Evolutionary conservation across 2,113 vertebrate genomes (phyloP).

Genomic region (Genyomyrus donnyi): DNA sequence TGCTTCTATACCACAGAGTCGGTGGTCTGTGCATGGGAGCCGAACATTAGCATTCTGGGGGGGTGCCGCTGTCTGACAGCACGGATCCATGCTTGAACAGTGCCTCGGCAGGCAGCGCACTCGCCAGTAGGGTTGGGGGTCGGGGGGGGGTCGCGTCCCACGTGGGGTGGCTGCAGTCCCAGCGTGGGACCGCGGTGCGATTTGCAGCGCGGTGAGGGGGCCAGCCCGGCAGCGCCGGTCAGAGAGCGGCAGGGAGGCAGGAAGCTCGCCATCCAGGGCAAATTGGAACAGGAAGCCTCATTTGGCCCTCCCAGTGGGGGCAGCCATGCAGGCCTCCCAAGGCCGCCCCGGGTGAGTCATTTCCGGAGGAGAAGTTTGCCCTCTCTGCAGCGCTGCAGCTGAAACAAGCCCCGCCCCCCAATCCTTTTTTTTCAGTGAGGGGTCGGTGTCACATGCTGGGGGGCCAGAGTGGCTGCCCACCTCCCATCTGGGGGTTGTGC

Average conservation of each 20-base stretch:
- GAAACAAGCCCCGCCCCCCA: neutral
- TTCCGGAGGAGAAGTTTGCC: constrained; percentile 49
- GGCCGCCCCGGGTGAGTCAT: constrained; percentile 59
- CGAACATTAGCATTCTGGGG: constrained; percentile 37
- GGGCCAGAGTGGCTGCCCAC: neutral
- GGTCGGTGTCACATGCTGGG: neutral
- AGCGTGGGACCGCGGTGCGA: constrained; percentile 28
- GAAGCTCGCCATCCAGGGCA: constrained; percentile 44
- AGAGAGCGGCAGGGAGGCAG: constrained; percentile 21
- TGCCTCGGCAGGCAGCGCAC: constrained; percentile 35
- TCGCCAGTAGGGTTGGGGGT: constrained; percentile 40
- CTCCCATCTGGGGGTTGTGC: neutral
- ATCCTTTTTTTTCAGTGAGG: neutral
- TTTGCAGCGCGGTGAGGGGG: constrained; percentile 32
- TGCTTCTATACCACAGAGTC: neutral
- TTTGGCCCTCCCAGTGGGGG: constrained; percentile 59
- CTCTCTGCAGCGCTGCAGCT: constrained; percentile 43
- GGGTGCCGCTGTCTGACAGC: constrained; percentile 29
- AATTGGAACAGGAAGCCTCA: constrained; percentile 65
- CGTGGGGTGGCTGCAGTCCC: constrained; percentile 32
- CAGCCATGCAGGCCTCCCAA: constrained; percentile 57
- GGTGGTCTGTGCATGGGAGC: neutral
- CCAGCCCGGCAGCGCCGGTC: constrained; percentile 25
- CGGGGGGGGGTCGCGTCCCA: constrained; percentile 31
- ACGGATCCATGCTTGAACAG: constrained; percentile 34